Base-by-base conservation (phyloP, 2,888 invertebrate species). In the Apamea crenata region DNA sequence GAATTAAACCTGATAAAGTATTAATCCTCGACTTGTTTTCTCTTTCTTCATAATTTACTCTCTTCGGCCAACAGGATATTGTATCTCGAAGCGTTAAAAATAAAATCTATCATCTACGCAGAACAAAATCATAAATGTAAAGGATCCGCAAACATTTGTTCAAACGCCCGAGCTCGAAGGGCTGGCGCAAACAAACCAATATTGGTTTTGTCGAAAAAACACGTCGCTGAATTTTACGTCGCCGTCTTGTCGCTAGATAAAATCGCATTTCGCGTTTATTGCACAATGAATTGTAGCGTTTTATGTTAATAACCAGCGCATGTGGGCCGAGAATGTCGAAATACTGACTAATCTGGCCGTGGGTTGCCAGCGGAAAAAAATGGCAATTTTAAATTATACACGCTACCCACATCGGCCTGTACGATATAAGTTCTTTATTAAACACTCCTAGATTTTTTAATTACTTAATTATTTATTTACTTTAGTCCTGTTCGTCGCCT, bases 371-470 rank as follows among this genome's bases (percentile, higher is more conserved):
- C 91, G 91, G 92, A 95, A 95, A 95, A 95, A 96, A 96, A 96
- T 96, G 96, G 95, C 96, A 96, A 97, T 96, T 97, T 97, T 94
- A 95, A 96, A 96, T 96, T 96, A 96, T 96, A 93, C 95, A 95
- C 93, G 93, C 96, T 95, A 91, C 96, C 96, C 96, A 97, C 96
- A 95, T 92, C 89, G 87, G 81, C 14, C 63, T 87, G 91, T 91
- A 78, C 80, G 84, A 73, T 92, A 94, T 94, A 93, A 93, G 94
- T 94, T 93, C 92, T 93, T 94, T 94, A 93, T 94, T 95, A 94
- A 88, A 94, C 94, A 92, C 93, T 94, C 93, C 93, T 93, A 94
- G 92, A 90, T 94, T 59, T 93, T 94, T 95, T 96, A 96, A 96
- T 96, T 96, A 95, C 94, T 95, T 95, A 94, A 95, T 95, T 95